Base-by-base conservation (phyloP, 1,140 invertebrate genomes). In the Plutomurus gul region DNA sequence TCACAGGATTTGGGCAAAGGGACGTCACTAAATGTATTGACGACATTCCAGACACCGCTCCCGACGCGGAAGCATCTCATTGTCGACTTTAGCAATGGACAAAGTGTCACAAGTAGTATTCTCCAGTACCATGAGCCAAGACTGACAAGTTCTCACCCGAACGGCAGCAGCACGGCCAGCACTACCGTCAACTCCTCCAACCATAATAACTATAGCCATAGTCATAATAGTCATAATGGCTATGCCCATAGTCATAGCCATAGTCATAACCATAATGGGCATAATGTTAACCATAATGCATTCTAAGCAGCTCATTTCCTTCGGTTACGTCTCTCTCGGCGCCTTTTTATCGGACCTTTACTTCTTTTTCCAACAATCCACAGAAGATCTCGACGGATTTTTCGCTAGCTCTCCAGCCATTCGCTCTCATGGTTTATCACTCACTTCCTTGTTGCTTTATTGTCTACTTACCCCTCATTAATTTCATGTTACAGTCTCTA, bases 11-110 rank as follows among this genome's bases (percentile, higher is more conserved):
- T 80, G 27, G 80, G 78, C 16, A 82, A 83, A 43, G 82, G 80
- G 43, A 46, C 72, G 8, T 83, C 82, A 4, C 51, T 82, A 5
- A 80, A 81, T 40, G 82, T 83, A 20, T 73, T 83, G 60, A 82
- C 80, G 76, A 83, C 82, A 80, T 83, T 83, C 81, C 76, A 78
- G 51, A 82, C 82, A 16, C 80, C 81, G n/a, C 65, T 83, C 16
- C 82, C 80, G 16, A 30, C 37, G 5, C 40, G 82, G 56, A 83
- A 83, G 51, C 82, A 82, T 20, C 70, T 83, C 49, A 72, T 83
- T 71, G 82, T 83, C 8, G 82, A 82, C 49, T 83, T 56, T 49
- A 49, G n/a, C 37, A 78, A 77, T 71, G 82, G 81, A 36, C 73
- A 77, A 75, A 80, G 79, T 47, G 76, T 81, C 4, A 80, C 56